phyloP scores from a whole-genome alignment of 1,140 invertebrate genomes.

The Euwallacea similis region DNA sequence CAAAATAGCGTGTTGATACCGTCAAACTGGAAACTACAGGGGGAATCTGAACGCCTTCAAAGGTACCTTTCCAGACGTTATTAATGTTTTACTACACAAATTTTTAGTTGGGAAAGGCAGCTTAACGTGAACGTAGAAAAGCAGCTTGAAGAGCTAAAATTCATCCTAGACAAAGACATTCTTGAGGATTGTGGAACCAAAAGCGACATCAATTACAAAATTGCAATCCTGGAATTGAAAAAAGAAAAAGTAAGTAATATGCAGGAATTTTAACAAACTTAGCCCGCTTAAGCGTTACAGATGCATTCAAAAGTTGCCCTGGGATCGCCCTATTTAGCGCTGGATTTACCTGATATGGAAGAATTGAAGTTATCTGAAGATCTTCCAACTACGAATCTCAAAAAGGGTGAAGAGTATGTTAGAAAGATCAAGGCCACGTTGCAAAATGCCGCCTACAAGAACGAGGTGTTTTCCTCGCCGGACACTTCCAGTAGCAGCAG shows the following conservation, averaged over 20 bases:
- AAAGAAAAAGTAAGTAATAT: constrained; percentile 43
- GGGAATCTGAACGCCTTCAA: background rate
- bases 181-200: constrained; percentile 31
- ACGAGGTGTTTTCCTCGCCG: constrained; percentile 21
- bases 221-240: constrained; percentile 47
- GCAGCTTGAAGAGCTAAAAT: constrained; percentile 38
- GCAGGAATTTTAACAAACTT: background rate
- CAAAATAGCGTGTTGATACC: constrained; percentile 53
- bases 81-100: background rate
- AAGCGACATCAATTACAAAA: constrained; percentile 49
- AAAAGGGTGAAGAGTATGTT: constrained; percentile 40
- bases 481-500: constrained; percentile 16
- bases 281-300: constrained; percentile 41
- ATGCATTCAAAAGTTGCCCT: constrained; percentile 51
- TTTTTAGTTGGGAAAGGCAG: constrained; percentile 1
- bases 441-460: constrained; percentile 29
- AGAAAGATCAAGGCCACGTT: constrained; percentile 46
- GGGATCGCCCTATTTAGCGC: constrained; percentile 56
- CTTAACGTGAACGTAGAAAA: constrained; percentile 16
- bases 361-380: constrained; percentile 44
- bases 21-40: constrained; percentile 29
- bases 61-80: constrained; percentile 5
- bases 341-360: constrained; percentile 51
- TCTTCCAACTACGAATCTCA: constrained; percentile 43
- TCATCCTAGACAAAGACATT: constrained; percentile 44